Percentiles rank a stretch among this genome's conserved stretches.
These are phyloP conservation scores for Danio rerio DNA, from an alignment of 2,113 vertebrate genomes.

Conservation along the genomic window GRCz12tu NC_133183.1:25606001-25606500, in stretches of 20 bases:
- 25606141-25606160: no score
- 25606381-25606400: not conserved
- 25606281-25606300: conserved; percentile 16
- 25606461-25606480: not conserved
- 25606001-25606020: no score
- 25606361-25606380: conserved; percentile 11
- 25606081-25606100: no score
- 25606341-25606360: not conserved
- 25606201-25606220: not conserved
- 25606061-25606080: no score
- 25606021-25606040: no score
- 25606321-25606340: not conserved
- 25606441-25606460: not conserved
- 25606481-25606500: conserved; percentile 33
- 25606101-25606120: no score
- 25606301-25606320: not conserved
- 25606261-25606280: not conserved
- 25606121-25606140: no score
- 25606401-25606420: not conserved
- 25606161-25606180: no score
- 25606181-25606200: no score
- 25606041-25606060: no score
- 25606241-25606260: conserved; percentile 1
- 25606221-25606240: not conserved
- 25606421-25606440: not conserved